Evolutionary conservation across 1,140 invertebrate species (phyloP).

Genomic region (Diorhabda elongata): DNA sequence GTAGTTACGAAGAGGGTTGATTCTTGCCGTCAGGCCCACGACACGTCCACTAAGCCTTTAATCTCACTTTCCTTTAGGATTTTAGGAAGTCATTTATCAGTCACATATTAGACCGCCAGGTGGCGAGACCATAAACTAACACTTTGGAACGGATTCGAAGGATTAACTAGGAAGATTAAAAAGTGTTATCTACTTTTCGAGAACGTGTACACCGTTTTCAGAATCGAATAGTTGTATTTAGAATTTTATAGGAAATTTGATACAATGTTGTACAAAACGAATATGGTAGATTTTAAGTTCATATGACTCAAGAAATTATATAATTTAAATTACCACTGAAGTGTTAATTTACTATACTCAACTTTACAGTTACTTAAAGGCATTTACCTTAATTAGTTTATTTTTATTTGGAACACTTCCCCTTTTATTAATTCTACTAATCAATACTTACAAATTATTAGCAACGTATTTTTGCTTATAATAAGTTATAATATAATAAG

Average conservation of each 20-base stretch:
- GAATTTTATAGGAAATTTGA: neutral
- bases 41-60: slow-evolving; percentile 56
- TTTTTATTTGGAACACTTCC: no score
- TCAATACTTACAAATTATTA: no score
- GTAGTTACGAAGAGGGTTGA: slow-evolving; percentile 21
- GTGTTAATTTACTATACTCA: no score
- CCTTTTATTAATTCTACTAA: no score
- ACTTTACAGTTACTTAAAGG: no score
- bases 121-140: slow-evolving; percentile 47
- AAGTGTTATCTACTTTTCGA: slow-evolving; percentile 3
- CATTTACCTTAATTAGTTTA: no score
- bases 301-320: no score
- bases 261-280: no score
- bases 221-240: neutral
- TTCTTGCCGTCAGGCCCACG: slow-evolving; percentile 31
- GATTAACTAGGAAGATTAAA: slow-evolving; percentile 35
- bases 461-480: no score
- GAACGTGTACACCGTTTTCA: neutral
- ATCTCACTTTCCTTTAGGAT: slow-evolving; percentile 61
- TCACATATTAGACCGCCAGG: slow-evolving; percentile 42
- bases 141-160: slow-evolving; percentile 45
- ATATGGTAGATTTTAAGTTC: no score
- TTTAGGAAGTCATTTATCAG: slow-evolving; percentile 62
- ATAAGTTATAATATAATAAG: no score
- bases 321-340: no score